Percentiles rank a stretch among this genome's conserved stretches.
Evolutionary conservation across 1,140 invertebrate species (phyloP).

Genomic region (Acromyrmex heyeri): DNA sequence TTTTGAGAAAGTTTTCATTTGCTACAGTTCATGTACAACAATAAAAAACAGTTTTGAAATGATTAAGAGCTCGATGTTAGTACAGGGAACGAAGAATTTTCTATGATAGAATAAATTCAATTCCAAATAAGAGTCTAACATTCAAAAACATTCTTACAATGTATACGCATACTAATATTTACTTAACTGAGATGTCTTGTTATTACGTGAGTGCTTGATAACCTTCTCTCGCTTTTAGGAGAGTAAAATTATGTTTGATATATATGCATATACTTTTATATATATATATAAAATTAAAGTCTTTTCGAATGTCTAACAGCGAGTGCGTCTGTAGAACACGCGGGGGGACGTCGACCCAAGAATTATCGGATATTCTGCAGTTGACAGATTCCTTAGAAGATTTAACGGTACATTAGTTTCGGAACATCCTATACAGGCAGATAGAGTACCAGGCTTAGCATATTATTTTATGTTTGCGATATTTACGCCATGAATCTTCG

Average conservation of each 20-base stretch:
- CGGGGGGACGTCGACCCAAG: conserved; percentile 1
- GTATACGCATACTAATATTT: background rate
- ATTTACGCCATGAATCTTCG: conserved; percentile 43
- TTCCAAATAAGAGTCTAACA: conserved; percentile 8
- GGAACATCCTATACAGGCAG: conserved; percentile 38
- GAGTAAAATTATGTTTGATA: conserved; percentile 3
- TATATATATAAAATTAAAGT: conserved; percentile 16
- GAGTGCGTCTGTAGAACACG: conserved; percentile 1
- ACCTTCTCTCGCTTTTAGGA: conserved; percentile 16
- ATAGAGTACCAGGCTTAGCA: background rate
- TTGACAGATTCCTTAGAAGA: conserved; percentile 58
- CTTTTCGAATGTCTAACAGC: conserved; percentile 10
- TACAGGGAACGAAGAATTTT: background rate
- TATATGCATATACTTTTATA: background rate
- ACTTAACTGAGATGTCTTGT: background rate
- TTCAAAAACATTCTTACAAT: background rate
- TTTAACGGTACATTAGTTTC: conserved; percentile 57
- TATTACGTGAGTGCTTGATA: conserved; percentile 8
- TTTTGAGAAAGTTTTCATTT: background rate
- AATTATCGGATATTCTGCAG: conserved; percentile 55
- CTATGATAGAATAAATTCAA: background rate
- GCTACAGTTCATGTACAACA: background rate
- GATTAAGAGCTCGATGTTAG: background rate
- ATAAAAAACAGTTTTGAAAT: background rate
- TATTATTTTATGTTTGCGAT: conserved; percentile 57